Conservation (phyloP, 2,113 vertebrate genomes). For the Ciconia boyciana region DNA sequence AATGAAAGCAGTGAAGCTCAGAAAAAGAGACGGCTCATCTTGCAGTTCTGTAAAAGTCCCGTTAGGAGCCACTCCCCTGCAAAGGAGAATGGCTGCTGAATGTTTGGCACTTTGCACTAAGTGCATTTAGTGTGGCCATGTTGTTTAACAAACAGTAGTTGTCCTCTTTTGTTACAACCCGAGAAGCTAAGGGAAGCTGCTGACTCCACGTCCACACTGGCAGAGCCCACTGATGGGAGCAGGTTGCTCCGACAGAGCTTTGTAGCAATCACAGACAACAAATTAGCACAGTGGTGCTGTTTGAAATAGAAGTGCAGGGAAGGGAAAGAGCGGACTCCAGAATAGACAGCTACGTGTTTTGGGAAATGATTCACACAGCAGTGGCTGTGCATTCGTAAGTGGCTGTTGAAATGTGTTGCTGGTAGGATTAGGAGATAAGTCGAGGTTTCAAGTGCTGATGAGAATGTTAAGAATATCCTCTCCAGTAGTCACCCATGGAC, state of each 20-base stretch:
- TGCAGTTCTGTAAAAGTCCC: background rate
- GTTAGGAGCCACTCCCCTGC: accelerated
- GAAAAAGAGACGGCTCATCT: background rate
- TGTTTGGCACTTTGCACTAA: background rate
- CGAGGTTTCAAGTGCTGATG: slow-evolving; percentile 50
- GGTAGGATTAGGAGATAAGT: slow-evolving; percentile 57
- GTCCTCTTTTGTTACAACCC: background rate
- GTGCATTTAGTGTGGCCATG: background rate
- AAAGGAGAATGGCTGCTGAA: background rate
- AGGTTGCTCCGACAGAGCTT: background rate
- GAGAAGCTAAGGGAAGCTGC: background rate
- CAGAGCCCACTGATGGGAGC: background rate
- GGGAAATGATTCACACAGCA: slow-evolving; percentile 1
- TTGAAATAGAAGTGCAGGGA: background rate
- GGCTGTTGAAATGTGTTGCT: slow-evolving; percentile 65
- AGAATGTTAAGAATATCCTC: slow-evolving; percentile 57
- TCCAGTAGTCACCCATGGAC: background rate
- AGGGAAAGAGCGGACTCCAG: background rate
- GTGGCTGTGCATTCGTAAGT: slow-evolving; percentile 33
- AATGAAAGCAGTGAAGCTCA: background rate
- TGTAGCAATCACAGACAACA: slow-evolving; percentile 28
- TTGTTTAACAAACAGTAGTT: background rate
- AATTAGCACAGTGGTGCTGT: background rate
- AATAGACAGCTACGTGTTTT: slow-evolving; percentile 24
- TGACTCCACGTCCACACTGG: background rate